These are phyloP conservation scores for Saturnia pavonia DNA, from an alignment of 2,888 invertebrate genomes.

Conservation along the genomic window DNA sequence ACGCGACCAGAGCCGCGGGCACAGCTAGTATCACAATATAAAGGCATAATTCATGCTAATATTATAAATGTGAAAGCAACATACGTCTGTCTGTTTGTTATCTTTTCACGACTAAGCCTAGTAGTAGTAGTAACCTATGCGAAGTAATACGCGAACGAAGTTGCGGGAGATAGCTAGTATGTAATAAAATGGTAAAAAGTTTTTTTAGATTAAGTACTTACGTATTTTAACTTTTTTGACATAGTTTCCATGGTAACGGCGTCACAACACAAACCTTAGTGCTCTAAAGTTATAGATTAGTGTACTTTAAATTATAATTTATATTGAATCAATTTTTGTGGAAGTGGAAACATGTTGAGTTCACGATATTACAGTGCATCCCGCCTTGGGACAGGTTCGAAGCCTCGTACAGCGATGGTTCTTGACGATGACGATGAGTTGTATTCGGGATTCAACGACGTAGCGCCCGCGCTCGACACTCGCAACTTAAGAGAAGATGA, in stretches of 20 bases:
- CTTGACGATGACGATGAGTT: conserved; percentile 84
- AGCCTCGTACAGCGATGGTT: conserved; percentile 66
- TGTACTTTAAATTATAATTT: neutral
- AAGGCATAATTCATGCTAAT: no score
- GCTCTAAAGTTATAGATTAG: neutral
- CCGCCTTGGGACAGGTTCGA: conserved; percentile 62
- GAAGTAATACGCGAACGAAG: no score
- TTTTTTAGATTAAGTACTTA: no score
- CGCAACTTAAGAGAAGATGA: conserved; percentile 87
- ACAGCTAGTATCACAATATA: no score
- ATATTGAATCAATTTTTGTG: neutral
- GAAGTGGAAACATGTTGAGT: conserved; percentile 56
- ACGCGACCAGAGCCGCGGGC: no score
- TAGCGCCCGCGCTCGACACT: conserved; percentile 84
- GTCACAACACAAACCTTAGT: conserved; percentile 65
- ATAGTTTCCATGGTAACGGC: conserved; percentile 64
- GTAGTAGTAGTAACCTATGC: no score
- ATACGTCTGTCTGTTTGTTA: no score
- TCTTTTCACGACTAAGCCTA: no score
- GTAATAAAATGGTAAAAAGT: no score
- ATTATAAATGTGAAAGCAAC: no score
- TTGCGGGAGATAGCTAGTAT: no score
- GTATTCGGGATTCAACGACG: conserved; percentile 86
- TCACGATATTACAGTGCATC: conserved; percentile 71
- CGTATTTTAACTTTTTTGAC: conserved; percentile 19